Base-by-base conservation (phyloP, 2,888 invertebrate genomes). In the Syrphus vitripennis region DNA sequence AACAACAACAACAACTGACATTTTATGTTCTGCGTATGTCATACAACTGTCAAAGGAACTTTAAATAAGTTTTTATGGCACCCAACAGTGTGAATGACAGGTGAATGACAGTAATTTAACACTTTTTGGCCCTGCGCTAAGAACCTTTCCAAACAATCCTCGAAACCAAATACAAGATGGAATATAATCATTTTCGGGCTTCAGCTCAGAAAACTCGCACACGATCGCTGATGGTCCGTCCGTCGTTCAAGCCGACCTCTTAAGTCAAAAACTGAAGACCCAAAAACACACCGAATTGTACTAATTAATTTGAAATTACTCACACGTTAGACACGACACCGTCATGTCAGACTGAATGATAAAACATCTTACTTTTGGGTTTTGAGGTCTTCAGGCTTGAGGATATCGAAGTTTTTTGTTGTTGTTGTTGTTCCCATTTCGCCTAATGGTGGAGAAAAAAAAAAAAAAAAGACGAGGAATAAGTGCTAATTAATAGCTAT, bases 251-350 rank as follows among this genome's bases (percentile, higher is more conserved):
- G n/a, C n/a, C n/a, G 40, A 61, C 24, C 61, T 63, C 42, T 34
- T 21, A 14, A 63, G 63, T 59, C 63, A 42, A 29, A 48, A 45
- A 67, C 31, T 67, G n/a, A 34, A 67, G 50, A 67, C 21, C 61
- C 67, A 42, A 57, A 65, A 80, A 82, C 86, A 70, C 77, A 70
- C 69, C 72, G 86, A 74, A 82, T 82, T 82, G 86, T 82, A 81
- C 86, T 86, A 86, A 86, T 86, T 86, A 86, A 81, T 86, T 86
- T 86, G 81, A 86, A 86, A 86, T 86, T 86, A 86, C 81, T 86
- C 84, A 67, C 81, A 86, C 72, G 77, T 86, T 86, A 86, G 84
- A 86, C 84, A 86, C 84, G 84, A 86, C 81, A 86, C 81, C 84
- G 81, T 81, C 84, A 84, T 71, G 81, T 81, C 81, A 84, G 67